Percentiles rank a stretch among this genome's conserved stretches.
phyloP scores from a whole-genome alignment of 2,888 invertebrate species.

The Fragum fragum region DNA sequence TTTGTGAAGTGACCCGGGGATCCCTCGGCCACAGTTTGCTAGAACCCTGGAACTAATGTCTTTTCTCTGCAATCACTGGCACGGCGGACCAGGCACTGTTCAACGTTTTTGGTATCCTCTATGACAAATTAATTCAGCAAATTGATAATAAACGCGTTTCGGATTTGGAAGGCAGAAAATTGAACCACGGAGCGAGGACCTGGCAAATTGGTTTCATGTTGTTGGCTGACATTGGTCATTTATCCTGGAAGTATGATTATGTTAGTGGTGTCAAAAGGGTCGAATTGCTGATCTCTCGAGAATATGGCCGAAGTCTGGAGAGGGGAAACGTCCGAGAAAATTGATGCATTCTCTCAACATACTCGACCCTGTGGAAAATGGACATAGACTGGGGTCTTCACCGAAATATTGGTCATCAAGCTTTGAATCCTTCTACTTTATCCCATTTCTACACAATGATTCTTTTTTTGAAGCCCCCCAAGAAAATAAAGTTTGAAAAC shows the following conservation, averaged over 20 bases:
- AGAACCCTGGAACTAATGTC: conserved; percentile 61
- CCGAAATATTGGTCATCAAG: background rate
- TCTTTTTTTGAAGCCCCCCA: no score
- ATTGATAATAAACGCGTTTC: conserved; percentile 72
- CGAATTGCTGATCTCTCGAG: conserved; percentile 42
- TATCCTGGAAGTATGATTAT: conserved; percentile 64
- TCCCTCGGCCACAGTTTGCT: conserved; percentile 53
- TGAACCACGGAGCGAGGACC: conserved; percentile 58
- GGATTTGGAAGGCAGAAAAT: conserved; percentile 70
- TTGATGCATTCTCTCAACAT: conserved; percentile 28
- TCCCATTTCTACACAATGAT: no score
- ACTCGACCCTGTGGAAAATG: conserved; percentile 20
- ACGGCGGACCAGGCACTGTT: conserved; percentile 41
- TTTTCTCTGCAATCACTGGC: conserved; percentile 61
- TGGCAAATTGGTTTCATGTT: conserved; percentile 69
- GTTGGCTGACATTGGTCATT: conserved; percentile 67
- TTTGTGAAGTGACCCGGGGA: conserved; percentile 62
- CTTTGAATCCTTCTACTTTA: background rate
- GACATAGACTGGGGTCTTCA: conserved; percentile 12
- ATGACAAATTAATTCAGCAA: conserved; percentile 71
- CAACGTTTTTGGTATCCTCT: conserved; percentile 50
- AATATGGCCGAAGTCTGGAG: conserved; percentile 56
- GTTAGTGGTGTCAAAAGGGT: conserved; percentile 63
- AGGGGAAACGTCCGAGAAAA: conserved; percentile 28
- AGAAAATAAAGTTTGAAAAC: no score